These are phyloP conservation scores for Meta bourneti DNA, from an alignment of 2,888 invertebrate species.

Conservation along the genomic window DNA sequence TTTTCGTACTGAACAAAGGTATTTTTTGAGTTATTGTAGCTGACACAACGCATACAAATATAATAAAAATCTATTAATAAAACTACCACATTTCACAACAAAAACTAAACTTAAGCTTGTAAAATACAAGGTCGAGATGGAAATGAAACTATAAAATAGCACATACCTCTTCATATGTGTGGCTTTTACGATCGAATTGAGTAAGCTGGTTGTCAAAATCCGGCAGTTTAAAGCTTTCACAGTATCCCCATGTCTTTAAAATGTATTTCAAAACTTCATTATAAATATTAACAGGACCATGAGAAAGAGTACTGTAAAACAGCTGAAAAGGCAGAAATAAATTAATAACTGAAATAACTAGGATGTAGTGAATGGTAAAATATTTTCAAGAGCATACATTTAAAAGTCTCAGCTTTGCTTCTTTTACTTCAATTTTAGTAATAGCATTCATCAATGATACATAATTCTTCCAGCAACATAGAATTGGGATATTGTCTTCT, in stretches of 20 bases:
- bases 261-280: slow-evolving; percentile 9
- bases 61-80: neutral
- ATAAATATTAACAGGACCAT: neutral
- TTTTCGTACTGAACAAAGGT: neutral
- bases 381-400: slow-evolving; percentile 13
- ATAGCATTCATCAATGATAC: slow-evolving; percentile 8
- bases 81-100: no score
- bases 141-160: neutral
- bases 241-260: neutral
- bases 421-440: neutral
- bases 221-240: neutral
- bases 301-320: neutral
- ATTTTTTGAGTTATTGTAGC: neutral
- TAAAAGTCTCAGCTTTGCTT: neutral
- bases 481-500: neutral
- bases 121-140: neutral
- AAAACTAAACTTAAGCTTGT: neutral
- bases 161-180: slow-evolving; percentile 38
- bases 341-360: neutral
- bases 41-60: neutral
- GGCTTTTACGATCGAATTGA: slow-evolving; percentile 23
- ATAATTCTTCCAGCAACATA: neutral
- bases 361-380: neutral
- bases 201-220: neutral
- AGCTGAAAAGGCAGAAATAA: neutral